These are phyloP conservation scores for Tiaroga cobitis DNA, from an alignment of 2,797 vertebrate genomes.

Conservation along the genomic window DNA sequence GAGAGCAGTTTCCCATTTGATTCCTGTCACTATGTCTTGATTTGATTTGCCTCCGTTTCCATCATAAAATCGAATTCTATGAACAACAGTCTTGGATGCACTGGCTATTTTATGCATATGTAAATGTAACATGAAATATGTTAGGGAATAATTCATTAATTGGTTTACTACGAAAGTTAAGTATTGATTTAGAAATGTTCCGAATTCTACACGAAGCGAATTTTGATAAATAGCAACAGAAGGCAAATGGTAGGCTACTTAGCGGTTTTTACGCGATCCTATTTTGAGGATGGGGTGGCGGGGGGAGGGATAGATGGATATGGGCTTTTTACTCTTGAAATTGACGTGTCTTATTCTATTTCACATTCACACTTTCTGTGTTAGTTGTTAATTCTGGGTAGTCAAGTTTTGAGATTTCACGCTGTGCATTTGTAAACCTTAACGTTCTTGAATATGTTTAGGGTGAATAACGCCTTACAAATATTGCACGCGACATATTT, in stretches of 20 bases:
- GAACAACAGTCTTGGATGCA: slow-evolving; percentile 15
- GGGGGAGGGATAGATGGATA: background rate
- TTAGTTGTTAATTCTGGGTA: background rate
- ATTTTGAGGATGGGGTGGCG: slow-evolving; percentile 8
- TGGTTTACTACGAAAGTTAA: slow-evolving; percentile 19
- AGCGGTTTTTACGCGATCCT: slow-evolving; percentile 10
- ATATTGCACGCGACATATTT: background rate
- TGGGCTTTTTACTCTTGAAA: slow-evolving; percentile 6
- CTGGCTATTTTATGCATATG: background rate
- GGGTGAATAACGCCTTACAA: background rate
- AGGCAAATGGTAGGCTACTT: background rate
- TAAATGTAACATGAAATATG: background rate
- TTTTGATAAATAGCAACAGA: background rate
- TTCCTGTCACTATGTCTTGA: slow-evolving; percentile 36
- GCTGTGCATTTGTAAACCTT: background rate
- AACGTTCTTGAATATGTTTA: background rate
- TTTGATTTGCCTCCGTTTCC: slow-evolving; percentile 9
- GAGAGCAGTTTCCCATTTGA: background rate
- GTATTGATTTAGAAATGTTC: background rate
- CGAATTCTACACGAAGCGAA: background rate
- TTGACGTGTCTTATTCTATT: background rate
- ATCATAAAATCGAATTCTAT: background rate
- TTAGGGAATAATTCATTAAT: background rate
- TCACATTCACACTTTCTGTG: background rate
- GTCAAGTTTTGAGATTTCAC: background rate